Conservation (phyloP, 2,113 vertebrate species). For the Cynoglossus semilaevis region DNA sequence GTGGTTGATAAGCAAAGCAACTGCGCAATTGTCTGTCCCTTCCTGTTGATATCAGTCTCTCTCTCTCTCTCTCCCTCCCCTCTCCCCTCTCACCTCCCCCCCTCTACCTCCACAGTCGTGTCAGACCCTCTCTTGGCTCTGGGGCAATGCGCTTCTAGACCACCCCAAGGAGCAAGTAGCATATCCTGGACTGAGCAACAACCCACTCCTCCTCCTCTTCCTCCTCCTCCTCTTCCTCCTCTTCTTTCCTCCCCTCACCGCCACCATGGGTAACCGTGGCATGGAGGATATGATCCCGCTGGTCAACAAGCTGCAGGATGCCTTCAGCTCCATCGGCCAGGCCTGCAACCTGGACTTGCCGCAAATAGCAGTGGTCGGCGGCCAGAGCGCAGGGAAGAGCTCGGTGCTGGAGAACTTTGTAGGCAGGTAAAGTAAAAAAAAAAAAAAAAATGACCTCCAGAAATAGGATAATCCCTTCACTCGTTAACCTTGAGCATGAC, state of each 20-base stretch:
- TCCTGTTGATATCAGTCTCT: constrained; percentile 36
- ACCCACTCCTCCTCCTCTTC: constrained; percentile 4
- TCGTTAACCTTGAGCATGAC: constrained; percentile 58
- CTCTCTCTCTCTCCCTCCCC: constrained; percentile 8
- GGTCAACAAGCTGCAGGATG: constrained; percentile 92
- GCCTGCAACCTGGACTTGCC: constrained; percentile 88
- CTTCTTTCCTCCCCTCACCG: constrained; percentile 57
- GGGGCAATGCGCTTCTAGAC: constrained; percentile 66
- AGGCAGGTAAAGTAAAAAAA: constrained; percentile 84
- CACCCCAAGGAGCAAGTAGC: constrained; percentile 70
- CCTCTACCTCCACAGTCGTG: constrained; percentile 21
- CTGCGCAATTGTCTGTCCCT: constrained; percentile 71
- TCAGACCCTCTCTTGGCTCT: constrained; percentile 49
- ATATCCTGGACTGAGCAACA: constrained; percentile 64
- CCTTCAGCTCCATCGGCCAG: constrained; percentile 89
- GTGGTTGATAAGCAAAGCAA: constrained; percentile 43
- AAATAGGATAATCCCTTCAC: constrained; percentile 65
- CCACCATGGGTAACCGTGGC: constrained; percentile 81
- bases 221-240: constrained; percentile 20
- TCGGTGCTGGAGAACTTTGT: constrained; percentile 92
- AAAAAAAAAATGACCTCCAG: constrained; percentile 49
- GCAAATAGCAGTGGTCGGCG: constrained; percentile 89
- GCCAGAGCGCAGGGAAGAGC: constrained; percentile 90
- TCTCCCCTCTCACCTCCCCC: neutral
- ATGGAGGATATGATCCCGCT: constrained; percentile 93